Conservation (phyloP, 2,113 vertebrate species). For the Chloebia gouldiae region DNA sequence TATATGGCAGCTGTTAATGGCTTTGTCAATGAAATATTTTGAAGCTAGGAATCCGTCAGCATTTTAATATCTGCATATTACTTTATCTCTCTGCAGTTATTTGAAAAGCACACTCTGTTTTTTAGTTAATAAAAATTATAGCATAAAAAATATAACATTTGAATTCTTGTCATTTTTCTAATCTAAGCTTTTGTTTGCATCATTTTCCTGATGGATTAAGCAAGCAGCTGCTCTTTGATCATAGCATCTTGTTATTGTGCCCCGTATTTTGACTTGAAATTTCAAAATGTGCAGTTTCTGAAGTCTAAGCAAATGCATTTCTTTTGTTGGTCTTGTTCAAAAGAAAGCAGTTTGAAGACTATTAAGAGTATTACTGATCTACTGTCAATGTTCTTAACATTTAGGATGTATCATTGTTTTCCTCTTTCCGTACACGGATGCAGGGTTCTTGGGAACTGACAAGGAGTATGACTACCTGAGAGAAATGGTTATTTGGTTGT, state of each 20-base stretch:
- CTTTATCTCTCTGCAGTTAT: background rate
- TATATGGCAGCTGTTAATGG: background rate
- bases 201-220: conserved; percentile 15
- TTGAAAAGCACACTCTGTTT: background rate
- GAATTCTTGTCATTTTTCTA: background rate
- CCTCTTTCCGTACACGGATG: background rate
- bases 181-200: background rate
- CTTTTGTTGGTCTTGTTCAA: background rate
- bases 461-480: background rate
- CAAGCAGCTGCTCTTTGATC: conserved; percentile 34
- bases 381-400: background rate
- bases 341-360: background rate
- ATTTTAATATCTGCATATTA: background rate
- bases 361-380: background rate
- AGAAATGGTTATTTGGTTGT: background rate
- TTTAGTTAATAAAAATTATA: background rate
- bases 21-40: background rate
- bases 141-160: background rate
- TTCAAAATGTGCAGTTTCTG: background rate
- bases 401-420: background rate
- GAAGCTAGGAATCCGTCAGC: background rate
- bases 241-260: background rate
- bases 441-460: background rate
- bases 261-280: conserved; percentile 1
- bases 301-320: conserved; percentile 1